Percentiles rank a stretch among this genome's conserved stretches.
phyloP scores from a whole-genome alignment of 2,797 vertebrate species.

The Tenualosa ilisha region DNA sequence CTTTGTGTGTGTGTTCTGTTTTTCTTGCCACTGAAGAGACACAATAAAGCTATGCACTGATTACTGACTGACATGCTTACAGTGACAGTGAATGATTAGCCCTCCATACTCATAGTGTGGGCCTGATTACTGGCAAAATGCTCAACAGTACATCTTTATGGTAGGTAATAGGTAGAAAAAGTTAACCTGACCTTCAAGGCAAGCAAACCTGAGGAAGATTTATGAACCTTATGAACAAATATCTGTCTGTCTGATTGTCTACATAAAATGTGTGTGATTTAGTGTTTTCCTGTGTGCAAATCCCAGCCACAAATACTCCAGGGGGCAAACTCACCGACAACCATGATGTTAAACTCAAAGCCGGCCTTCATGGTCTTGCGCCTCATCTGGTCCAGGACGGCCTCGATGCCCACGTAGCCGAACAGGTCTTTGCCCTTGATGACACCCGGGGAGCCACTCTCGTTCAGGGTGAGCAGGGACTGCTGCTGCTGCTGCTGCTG shows the following conservation, averaged over 20 bases:
- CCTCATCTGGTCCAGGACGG: constrained; percentile 92
- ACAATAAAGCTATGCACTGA: not conserved
- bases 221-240: not conserved
- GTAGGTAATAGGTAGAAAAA: not conserved
- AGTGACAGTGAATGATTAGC: not conserved
- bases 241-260: not conserved
- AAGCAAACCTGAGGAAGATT: no score
- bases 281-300: not conserved
- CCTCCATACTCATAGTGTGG: not conserved
- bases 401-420: constrained; percentile 91
- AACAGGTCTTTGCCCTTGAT: constrained; percentile 74
- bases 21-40: not conserved
- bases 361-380: constrained; percentile 93
- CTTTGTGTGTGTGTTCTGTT: not conserved
- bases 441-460: constrained; percentile 54
- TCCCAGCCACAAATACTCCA: constrained; percentile 65
- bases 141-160: not conserved
- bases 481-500: constrained; percentile 43
- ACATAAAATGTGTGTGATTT: not conserved
- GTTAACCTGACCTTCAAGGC: not conserved
- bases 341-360: constrained; percentile 98
- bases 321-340: constrained; percentile 49
- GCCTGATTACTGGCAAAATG: not conserved
- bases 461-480: constrained; percentile 37
- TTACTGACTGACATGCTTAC: not conserved